Evolutionary conservation across 2,113 vertebrate species (phyloP).

Genomic region (Narcine bancroftii): DNA sequence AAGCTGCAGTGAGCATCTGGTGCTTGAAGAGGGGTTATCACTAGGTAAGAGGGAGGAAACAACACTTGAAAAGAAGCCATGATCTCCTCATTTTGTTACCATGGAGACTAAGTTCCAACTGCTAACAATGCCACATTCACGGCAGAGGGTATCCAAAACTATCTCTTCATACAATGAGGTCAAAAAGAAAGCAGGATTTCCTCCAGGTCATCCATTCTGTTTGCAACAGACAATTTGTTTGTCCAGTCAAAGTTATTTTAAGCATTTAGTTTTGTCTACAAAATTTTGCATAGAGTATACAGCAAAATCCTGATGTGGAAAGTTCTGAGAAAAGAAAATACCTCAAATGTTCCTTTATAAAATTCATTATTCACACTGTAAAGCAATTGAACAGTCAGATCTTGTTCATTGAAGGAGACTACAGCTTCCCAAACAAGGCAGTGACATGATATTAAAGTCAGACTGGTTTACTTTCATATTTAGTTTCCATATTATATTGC

Average conservation of each 20-base stretch:
- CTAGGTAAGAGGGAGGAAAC: not conserved
- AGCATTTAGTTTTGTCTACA: not conserved
- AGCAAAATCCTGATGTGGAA: not conserved
- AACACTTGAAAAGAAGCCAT: not conserved
- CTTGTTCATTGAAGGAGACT: not conserved
- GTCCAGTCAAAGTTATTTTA: slow-evolving; percentile 2
- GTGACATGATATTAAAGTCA: not conserved
- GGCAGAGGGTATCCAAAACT: not conserved
- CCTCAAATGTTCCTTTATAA: too few species aligned
- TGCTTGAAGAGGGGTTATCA: not conserved
- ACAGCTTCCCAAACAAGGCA: not conserved
- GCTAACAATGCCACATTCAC: not conserved
- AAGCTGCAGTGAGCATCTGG: not conserved
- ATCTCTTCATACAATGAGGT: not conserved
- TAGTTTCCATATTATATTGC: not conserved
- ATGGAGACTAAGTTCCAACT: not conserved
- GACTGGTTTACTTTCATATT: slow-evolving; percentile 1
- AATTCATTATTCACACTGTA: not conserved
- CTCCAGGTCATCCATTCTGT: not conserved
- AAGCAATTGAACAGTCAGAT: not conserved
- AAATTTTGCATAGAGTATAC: not conserved
- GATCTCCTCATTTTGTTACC: not conserved
- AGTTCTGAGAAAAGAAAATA: not conserved
- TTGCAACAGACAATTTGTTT: not conserved
- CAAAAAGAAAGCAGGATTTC: slow-evolving; percentile 26